Evolutionary conservation across 2,113 vertebrate genomes (phyloP).

Genomic region (Neopipo cinnamomea): DNA sequence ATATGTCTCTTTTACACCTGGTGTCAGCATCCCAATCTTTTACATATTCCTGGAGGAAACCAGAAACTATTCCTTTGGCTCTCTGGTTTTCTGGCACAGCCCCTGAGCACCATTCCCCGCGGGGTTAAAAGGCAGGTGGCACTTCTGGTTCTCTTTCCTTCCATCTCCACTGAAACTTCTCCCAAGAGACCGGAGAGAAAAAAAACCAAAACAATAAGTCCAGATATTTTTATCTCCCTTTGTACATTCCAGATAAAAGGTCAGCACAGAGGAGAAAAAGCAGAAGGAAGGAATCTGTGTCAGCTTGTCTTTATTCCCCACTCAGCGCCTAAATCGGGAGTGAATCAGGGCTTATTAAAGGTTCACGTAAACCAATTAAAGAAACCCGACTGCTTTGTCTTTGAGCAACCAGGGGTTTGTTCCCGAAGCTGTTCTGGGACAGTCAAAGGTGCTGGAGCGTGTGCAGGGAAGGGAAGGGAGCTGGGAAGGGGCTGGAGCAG

Average conservation of each 20-base stretch:
- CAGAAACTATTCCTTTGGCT: neutral
- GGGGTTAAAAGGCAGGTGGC: neutral
- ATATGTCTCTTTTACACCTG: neutral
- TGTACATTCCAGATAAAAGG: neutral
- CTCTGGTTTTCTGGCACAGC: neutral
- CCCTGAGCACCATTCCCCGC: neutral
- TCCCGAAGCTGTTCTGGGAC: neutral
- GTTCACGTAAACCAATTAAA: neutral
- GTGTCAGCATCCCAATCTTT: neutral
- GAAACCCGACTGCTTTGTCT: neutral
- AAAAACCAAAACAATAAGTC: neutral
- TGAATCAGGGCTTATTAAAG: neutral
- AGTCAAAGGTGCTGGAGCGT: neutral
- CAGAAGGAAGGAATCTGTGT: neutral
- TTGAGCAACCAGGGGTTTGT: neutral
- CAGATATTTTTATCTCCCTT: neutral
- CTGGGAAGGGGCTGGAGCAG: neutral
- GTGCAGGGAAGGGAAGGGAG: neutral
- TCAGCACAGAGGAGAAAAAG: neutral
- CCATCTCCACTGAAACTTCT: neutral
- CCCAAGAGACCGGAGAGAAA: neutral
- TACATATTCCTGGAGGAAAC: neutral
- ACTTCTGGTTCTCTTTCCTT: neutral
- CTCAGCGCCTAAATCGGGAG: neutral
- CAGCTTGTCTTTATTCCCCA: neutral